These are phyloP conservation scores for Neopelma chrysocephalum DNA, from an alignment of 2,797 vertebrate genomes.

Conservation along the genomic window DNA sequence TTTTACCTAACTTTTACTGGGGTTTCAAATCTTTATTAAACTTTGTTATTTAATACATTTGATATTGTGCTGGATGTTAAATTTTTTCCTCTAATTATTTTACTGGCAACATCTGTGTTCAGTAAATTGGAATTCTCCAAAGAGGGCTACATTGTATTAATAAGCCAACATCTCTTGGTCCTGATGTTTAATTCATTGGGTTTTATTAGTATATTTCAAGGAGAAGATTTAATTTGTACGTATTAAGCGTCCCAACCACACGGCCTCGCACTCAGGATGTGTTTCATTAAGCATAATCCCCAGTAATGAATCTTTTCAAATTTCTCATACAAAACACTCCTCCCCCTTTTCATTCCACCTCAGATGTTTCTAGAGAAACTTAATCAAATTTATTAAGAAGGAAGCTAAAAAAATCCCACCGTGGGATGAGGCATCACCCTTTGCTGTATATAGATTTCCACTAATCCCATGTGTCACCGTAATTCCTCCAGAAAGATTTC, in stretches of 20 bases:
- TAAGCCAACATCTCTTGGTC: constrained; percentile 65
- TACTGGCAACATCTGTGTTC: constrained; percentile 66
- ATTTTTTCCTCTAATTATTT: constrained; percentile 71
- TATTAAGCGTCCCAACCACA: constrained; percentile 69
- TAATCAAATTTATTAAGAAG: constrained; percentile 51
- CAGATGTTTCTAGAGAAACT: constrained; percentile 44
- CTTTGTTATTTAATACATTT: constrained; percentile 70
- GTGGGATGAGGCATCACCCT: background rate
- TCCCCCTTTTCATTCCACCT: constrained; percentile 47
- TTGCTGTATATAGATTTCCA: background rate
- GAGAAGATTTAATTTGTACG: constrained; percentile 75
- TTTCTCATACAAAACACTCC: constrained; percentile 54
- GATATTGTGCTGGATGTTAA: constrained; percentile 55
- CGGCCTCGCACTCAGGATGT: constrained; percentile 53
- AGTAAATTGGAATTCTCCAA: constrained; percentile 73
- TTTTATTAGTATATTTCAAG: constrained; percentile 72
- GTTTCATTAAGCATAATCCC: constrained; percentile 74
- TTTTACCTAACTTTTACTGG: constrained; percentile 60
- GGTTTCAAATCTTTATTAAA: constrained; percentile 59
- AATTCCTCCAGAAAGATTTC: background rate
- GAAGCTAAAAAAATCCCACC: background rate
- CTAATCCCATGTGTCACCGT: background rate
- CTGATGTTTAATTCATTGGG: constrained; percentile 77
- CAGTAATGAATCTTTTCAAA: constrained; percentile 73
- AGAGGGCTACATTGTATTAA: constrained; percentile 73